Percentiles rank a stretch among this genome's conserved stretches.
These are phyloP conservation scores for Hipposideros armiger DNA, from an alignment of 2,113 vertebrate species.

Conservation along the genomic window DNA sequence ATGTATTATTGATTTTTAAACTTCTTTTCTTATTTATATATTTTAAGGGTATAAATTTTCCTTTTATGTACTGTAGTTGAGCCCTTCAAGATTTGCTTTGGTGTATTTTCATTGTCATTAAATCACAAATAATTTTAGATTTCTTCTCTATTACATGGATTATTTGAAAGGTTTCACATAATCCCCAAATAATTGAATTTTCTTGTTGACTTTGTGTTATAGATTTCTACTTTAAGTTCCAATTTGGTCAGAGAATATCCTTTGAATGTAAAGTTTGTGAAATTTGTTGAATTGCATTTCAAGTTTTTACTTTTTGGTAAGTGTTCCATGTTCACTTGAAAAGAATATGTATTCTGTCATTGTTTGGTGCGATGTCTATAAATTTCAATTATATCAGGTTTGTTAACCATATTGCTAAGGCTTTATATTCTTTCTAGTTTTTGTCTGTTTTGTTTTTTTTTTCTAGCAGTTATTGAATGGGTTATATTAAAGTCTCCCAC, in stretches of 20 bases:
- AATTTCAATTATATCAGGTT: neutral
- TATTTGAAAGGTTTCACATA: neutral
- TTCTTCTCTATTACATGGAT: neutral
- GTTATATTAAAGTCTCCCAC: neutral
- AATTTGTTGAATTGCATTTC: neutral
- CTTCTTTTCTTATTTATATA: neutral
- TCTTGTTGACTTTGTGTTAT: neutral
- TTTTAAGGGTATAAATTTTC: neutral
- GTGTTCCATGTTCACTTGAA: neutral
- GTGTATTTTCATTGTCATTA: neutral
- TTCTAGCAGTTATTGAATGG: neutral
- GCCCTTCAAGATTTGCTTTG: neutral
- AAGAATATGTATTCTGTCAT: neutral
- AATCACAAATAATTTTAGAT: neutral
- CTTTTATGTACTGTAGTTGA: neutral
- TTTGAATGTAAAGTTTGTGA: neutral
- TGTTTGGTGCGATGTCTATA: neutral
- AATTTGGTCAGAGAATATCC: neutral
- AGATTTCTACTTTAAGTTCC: neutral
- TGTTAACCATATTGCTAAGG: neutral
- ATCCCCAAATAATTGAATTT: conserved; percentile 1
- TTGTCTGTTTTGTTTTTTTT: neutral
- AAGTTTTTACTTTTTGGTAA: neutral
- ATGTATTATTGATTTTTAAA: neutral
- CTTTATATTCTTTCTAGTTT: neutral